Percentiles rank a stretch among this genome's conserved stretches.
Evolutionary conservation across 2,888 invertebrate genomes (phyloP).

Genomic region (Tiliacea citrago): DNA sequence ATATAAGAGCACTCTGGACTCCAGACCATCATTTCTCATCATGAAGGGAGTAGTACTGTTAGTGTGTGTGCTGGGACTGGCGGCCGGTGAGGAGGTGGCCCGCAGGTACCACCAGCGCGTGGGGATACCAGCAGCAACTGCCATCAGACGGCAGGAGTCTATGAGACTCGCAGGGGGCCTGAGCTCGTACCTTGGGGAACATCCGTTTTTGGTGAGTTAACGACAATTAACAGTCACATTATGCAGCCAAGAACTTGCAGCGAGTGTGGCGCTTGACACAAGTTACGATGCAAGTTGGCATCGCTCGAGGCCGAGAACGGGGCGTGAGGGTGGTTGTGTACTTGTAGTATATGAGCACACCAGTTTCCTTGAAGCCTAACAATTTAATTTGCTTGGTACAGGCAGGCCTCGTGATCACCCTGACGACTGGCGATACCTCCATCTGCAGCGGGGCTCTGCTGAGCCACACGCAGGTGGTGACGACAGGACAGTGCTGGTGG

Average conservation of each 20-base stretch:
- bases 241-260: too few relatives aligned
- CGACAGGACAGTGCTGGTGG: constrained; percentile 71
- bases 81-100: constrained; percentile 14
- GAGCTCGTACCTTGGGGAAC: constrained; percentile 29
- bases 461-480: constrained; percentile 59
- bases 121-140: constrained; percentile 43
- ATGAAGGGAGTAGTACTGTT: constrained; percentile 30
- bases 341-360: not conserved
- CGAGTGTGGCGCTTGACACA: not conserved
- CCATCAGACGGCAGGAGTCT: constrained; percentile 26
- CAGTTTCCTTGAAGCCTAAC: not conserved
- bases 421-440: constrained; percentile 55
- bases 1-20: constrained; percentile 16
- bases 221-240: not conserved
- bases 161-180: constrained; percentile 28
- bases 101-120: constrained; percentile 40
- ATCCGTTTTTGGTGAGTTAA: constrained; percentile 46
- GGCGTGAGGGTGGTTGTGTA: not conserved
- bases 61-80: constrained; percentile 19
- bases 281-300: not conserved
- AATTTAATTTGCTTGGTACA: constrained; percentile 1
- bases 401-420: constrained; percentile 64
- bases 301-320: not conserved
- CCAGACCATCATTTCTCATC: not conserved
- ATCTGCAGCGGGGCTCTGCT: constrained; percentile 66